Conservation (phyloP, 2,888 invertebrate species). For the Nemapogon koenigi region DNA sequence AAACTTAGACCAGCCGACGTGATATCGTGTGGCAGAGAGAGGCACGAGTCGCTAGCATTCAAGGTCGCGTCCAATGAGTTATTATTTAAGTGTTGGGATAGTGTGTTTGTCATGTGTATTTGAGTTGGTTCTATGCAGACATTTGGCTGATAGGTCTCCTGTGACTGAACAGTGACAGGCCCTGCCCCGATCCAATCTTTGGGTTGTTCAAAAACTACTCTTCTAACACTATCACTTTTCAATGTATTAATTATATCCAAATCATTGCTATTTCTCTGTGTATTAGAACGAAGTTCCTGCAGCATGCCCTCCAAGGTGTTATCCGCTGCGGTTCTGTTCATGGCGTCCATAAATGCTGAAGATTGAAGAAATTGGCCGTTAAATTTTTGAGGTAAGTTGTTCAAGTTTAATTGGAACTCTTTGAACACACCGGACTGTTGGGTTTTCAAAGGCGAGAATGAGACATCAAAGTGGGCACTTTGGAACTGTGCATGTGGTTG, state of each 20-base stretch:
- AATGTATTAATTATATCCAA: not conserved
- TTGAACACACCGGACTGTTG: conserved; percentile 42
- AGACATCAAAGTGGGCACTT: conserved; percentile 51
- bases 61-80: not conserved
- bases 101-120: not conserved
- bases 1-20: conserved; percentile 42
- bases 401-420: conserved; percentile 49
- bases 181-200: not conserved
- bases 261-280: not conserved
- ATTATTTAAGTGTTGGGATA: not conserved
- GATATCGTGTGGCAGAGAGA: not conserved
- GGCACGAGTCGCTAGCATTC: not conserved
- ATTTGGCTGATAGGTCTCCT: not conserved
- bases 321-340: not conserved
- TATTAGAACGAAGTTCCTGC: not conserved
- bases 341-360: conserved; percentile 21
- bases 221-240: not conserved
- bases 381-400: conserved; percentile 39
- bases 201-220: not conserved
- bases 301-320: not conserved
- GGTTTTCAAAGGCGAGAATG: conserved; percentile 50
- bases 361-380: conserved; percentile 40
- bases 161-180: not conserved
- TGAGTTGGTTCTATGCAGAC: not conserved
- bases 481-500: conserved; percentile 35